These are phyloP conservation scores for Miniopterus natalensis DNA, from an alignment of 2,113 vertebrate species.

Conservation along the genomic window DNA sequence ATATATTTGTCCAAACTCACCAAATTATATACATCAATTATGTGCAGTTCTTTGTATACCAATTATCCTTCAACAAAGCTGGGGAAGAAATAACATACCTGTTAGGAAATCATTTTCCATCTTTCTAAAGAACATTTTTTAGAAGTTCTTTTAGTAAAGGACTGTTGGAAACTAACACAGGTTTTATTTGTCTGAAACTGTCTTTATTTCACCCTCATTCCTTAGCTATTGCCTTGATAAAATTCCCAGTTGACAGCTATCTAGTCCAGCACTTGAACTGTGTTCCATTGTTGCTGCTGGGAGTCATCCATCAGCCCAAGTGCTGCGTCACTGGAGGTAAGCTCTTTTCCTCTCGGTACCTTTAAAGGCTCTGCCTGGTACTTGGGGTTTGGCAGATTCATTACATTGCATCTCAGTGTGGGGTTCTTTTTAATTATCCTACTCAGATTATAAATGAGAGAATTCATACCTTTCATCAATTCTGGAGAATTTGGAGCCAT, in stretches of 20 bases:
- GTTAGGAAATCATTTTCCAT: not conserved
- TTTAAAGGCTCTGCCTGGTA: constrained; percentile 9
- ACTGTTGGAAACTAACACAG: constrained; percentile 3
- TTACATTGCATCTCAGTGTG: not conserved
- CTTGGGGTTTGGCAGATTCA: constrained; percentile 11
- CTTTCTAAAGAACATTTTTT: constrained; percentile 5
- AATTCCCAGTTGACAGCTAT: not conserved
- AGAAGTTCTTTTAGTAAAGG: not conserved
- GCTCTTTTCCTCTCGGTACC: not conserved
- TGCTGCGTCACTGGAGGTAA: not conserved
- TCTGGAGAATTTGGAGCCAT: not conserved
- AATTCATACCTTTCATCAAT: constrained; percentile 6
- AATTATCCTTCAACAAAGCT: not conserved
- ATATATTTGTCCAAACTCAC: not conserved
- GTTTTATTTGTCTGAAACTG: not conserved
- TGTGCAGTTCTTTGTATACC: not conserved
- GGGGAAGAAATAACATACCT: not conserved
- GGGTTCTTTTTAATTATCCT: constrained; percentile 43
- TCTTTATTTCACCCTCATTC: not conserved
- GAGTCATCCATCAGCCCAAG: not conserved
- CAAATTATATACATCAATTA: not conserved
- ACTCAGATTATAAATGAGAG: constrained; percentile 14
- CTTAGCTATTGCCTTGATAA: constrained; percentile 5
- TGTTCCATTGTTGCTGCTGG: not conserved
- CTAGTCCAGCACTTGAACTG: not conserved